Base-by-base conservation (phyloP, 2,888 invertebrate genomes). In the Rhingia campestris region DNA sequence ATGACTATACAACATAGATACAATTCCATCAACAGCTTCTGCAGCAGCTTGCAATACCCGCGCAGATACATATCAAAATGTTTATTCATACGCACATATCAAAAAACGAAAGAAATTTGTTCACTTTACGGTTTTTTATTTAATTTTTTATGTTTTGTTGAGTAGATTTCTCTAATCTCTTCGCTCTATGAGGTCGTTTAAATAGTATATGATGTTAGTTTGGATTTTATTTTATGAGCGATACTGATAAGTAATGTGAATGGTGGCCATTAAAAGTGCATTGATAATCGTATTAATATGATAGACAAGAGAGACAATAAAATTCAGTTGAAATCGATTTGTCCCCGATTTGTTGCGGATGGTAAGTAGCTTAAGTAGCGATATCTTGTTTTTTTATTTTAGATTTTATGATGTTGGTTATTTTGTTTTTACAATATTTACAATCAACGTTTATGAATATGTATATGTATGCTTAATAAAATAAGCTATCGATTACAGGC, bases 301-400 rank as follows among this genome's bases (percentile, higher is more conserved):
- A 4, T 9, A 4, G 14, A 4, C 9, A 22, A 9, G 47, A 22
- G n/a, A 54, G 41, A 59, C 47, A 47, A 59, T 76, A 67, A 77
- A 82, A 63, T 63, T 56, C 56, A 51, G 9, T 80, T 54, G 43
- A 47, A 14, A 84, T 80, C 84, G 80, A 84, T 80, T 84, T 80
- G 84, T 80, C 74, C 70, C 33, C 84, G 80, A 84, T 84, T 84
- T 80, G 84, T 70, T 80, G 80, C 69, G 80, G 84, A 84, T 84
- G 80, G 54, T 66, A 66, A 75, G 70, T 9, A 41, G n/a, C 74
- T 59, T 66, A 61, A 75, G 70, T 10, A 41, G n/a, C 74, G 80
- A 84, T 74, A 69, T 63, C 67, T 59, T 63, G 76, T 54, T 64
- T 30, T 61, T 58, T 66, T 72, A 59, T 54, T 66, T 35, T 51